These are phyloP conservation scores for Drosophila robusta DNA, from an alignment of 2,888 invertebrate genomes.

Conservation along the genomic window DNA sequence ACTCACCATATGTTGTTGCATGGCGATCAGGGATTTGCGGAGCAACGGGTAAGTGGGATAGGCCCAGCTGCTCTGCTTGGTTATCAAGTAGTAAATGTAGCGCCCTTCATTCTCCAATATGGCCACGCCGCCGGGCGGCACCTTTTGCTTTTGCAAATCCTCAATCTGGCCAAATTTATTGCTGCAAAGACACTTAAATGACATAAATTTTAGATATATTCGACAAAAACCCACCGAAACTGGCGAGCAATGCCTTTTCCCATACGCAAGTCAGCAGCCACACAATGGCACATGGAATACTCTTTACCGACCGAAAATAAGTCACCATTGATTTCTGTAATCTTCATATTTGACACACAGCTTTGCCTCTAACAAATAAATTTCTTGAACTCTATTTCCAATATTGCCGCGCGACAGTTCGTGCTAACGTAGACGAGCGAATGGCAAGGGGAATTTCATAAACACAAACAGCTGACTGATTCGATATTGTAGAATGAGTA, in stretches of 20 bases:
- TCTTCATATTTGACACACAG: slow-evolving; percentile 45
- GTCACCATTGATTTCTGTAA: slow-evolving; percentile 85
- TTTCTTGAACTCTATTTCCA: slow-evolving; percentile 28
- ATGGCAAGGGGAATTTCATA: slow-evolving; percentile 20
- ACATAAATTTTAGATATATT: too few species aligned
- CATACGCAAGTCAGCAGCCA: slow-evolving; percentile 87
- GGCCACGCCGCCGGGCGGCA: slow-evolving; percentile 85
- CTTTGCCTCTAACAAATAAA: slow-evolving; percentile 2
- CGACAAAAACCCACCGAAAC: slow-evolving; percentile 69
- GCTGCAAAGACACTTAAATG: slow-evolving; percentile 42
- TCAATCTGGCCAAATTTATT: slow-evolving; percentile 80
- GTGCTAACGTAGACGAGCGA: slow-evolving; percentile 33
- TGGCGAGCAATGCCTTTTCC: slow-evolving; percentile 87
- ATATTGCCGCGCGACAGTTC: slow-evolving; percentile 46
- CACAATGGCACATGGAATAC: slow-evolving; percentile 87
- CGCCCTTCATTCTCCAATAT: slow-evolving; percentile 83
- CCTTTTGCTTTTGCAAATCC: slow-evolving; percentile 75
- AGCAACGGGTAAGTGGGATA: slow-evolving; percentile 86
- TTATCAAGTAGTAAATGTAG: slow-evolving; percentile 87
- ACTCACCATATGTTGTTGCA: slow-evolving; percentile 83
- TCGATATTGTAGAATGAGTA: slow-evolving; percentile 38
- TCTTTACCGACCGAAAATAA: slow-evolving; percentile 85
- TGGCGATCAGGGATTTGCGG: slow-evolving; percentile 83
- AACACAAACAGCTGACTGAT: slow-evolving; percentile 14
- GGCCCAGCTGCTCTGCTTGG: slow-evolving; percentile 86